A percentile compares a stretch with the other conserved stretches of the same genome.
Conservation (phyloP, 2,797 vertebrate genomes). For the Sus cebifrons region DNA sequence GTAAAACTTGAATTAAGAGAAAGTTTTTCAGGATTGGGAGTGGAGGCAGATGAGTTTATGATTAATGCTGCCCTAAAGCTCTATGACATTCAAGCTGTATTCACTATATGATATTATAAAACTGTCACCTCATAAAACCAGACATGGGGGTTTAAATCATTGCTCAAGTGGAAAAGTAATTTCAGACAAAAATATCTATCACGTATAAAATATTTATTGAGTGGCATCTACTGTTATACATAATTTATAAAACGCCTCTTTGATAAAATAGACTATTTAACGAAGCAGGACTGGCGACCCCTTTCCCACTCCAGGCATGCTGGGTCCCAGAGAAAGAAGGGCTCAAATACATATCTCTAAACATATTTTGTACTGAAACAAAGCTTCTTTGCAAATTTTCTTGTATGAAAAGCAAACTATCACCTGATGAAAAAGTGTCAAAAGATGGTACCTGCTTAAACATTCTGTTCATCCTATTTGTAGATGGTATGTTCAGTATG, state of each 20-base stretch:
- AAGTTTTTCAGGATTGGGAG: conserved; percentile 68
- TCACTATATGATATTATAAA: conserved; percentile 79
- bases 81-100: conserved; percentile 84
- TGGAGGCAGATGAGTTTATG: conserved; percentile 63
- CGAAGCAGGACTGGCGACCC: background rate
- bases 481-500: background rate
- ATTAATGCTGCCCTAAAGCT: conserved; percentile 81
- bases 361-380: conserved; percentile 65
- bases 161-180: conserved; percentile 85
- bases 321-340: background rate
- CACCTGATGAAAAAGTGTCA: background rate
- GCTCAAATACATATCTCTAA: conserved; percentile 71
- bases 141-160: conserved; percentile 86
- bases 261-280: conserved; percentile 79
- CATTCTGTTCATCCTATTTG: background rate
- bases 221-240: conserved; percentile 80
- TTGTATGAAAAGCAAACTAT: conserved; percentile 51
- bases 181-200: conserved; percentile 87
- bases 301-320: conserved; percentile 28
- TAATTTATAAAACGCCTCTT: conserved; percentile 83
- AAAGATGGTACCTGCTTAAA: conserved; percentile 52
- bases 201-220: conserved; percentile 87
- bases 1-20: conserved; percentile 57
- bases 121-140: conserved; percentile 83
- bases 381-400: conserved; percentile 47